Base-by-base conservation (phyloP, 2,113 vertebrate species). In the Rousettus leschenaultii region DNA sequence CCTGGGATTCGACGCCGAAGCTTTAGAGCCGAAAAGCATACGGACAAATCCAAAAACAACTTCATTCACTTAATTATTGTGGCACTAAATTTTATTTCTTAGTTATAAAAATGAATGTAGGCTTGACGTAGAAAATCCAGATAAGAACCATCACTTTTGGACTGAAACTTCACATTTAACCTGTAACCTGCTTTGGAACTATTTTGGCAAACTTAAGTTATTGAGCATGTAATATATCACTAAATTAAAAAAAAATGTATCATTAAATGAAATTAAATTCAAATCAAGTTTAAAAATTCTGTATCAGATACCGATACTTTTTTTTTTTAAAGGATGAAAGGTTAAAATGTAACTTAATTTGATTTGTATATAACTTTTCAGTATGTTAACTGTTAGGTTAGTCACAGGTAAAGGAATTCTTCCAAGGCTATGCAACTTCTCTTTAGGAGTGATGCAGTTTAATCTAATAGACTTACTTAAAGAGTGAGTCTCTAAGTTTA, bases 1-100 rank as follows among this genome's bases (percentile, higher is more conserved):
- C 8, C 91, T 73, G 55, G 84, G 65, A 43, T 93, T 93, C 95
- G 89, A 86, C 57, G 97, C 92, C 33, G 94, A 74, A 97, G 85
- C 73, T 40, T 55, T 45, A 80, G 84, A 94, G 78, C 96, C 89
- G 73, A 91, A 59, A 82, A 94, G 86, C 83, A 28, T 83, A 51
- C 61, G 61, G 94, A 94, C 24, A 94, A 82, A 77, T 70, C 91
- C 86, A 78, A n/a, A 77, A 57, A 13, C 61, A 94, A 73, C 74
- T 45, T 82, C 28, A 35, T 14, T 96, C 61, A 77, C 53, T n/a
- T 92, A 74, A 35, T 90, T 65, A 30, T 65, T 59, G 43, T 93
- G 86, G 6, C 75, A 24, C 94, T 96, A 83, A 86, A 40, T 66
- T 88, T 13, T 74, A 19, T 65, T 80, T 94, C 65, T 89, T 70